Percentiles rank a stretch among this genome's conserved stretches.
phyloP scores from a whole-genome alignment of 2,888 invertebrate species.

The Phalera bucephala region DNA sequence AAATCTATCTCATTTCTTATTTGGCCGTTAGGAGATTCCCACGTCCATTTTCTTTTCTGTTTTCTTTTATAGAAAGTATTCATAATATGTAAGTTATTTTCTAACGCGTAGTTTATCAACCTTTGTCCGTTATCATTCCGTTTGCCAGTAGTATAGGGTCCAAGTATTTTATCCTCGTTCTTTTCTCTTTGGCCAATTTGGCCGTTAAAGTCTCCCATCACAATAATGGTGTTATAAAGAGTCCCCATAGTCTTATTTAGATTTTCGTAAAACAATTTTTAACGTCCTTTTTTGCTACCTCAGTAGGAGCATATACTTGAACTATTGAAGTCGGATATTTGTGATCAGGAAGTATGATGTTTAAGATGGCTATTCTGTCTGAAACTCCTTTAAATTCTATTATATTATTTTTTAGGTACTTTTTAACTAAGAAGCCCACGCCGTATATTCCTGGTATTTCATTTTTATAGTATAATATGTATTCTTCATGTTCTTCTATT shows the following conservation, averaged over 20 bases:
- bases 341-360: neutral
- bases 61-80: slow-evolving; percentile 18
- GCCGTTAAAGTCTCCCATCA: slow-evolving; percentile 1
- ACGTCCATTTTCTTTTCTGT: slow-evolving; percentile 21
- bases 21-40: slow-evolving; percentile 19
- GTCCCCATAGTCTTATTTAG: neutral
- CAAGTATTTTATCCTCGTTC: slow-evolving; percentile 14
- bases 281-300: neutral
- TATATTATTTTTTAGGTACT: too few species aligned
- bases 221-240: neutral
- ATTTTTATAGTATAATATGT: too few species aligned
- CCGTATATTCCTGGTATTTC: too few species aligned
- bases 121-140: slow-evolving; percentile 24
- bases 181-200: slow-evolving; percentile 10
- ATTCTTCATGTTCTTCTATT: too few species aligned
- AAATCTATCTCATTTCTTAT: slow-evolving; percentile 24
- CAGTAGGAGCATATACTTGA: neutral
- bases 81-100: slow-evolving; percentile 18
- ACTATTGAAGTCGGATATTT: neutral
- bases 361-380: slow-evolving; percentile 1
- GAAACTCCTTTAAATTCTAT: slow-evolving; percentile 1
- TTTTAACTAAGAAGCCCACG: too few species aligned
- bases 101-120: slow-evolving; percentile 14
- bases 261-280: neutral
- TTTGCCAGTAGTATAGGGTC: slow-evolving; percentile 11